Base-by-base conservation (phyloP, 2,888 invertebrate genomes). In the Drosophila birchii region DNA sequence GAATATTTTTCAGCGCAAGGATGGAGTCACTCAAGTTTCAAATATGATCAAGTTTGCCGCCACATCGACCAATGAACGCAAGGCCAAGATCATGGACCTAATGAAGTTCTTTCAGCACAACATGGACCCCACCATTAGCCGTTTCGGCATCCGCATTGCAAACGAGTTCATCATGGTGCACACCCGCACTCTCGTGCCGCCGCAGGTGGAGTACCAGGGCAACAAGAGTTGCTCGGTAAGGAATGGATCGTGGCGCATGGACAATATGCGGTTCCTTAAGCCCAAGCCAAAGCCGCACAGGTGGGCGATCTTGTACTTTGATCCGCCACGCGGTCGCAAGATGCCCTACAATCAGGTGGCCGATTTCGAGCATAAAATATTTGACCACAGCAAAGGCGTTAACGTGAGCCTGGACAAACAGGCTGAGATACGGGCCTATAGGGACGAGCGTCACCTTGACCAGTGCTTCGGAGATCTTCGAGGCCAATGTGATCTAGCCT, bases 11-110 rank as follows among this genome's bases (percentile, higher is more conserved):
- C 23, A 91, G 91, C 82, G 88, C 29, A 98, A 98, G 92, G 93
- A 99, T 89, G 96, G 95, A 11, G 96, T 97, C 36, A 93, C 91
- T 38, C 98, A 99, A 92, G 96, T 98, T 0, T 93, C 96, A 0
- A 94, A 94, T 0, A 98, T 99, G 97, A 98, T 99, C 58, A 95
- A 93, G 90, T 94, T 94, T 44, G 97, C 99, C 0, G 98, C 99
- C 0, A 96, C 97, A 0, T 94, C 95, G 0, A 97, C 99, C 0
- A 93, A 94, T 9, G 94, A 93, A 14, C 94, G 99, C 23, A 96
- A 97, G 90, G 77, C 92, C 0, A 98, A 97, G 92, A 99, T 99
- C 62, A 94, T 95, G 91, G 94, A 94, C 57, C 68, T 92, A 34
- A 62, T 92, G 1, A 3, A 44, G 3, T 75, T 76, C 60, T 91